Evolutionary conservation across 2,113 vertebrate species (phyloP).

Genomic region (Pituophis catenifer): DNA sequence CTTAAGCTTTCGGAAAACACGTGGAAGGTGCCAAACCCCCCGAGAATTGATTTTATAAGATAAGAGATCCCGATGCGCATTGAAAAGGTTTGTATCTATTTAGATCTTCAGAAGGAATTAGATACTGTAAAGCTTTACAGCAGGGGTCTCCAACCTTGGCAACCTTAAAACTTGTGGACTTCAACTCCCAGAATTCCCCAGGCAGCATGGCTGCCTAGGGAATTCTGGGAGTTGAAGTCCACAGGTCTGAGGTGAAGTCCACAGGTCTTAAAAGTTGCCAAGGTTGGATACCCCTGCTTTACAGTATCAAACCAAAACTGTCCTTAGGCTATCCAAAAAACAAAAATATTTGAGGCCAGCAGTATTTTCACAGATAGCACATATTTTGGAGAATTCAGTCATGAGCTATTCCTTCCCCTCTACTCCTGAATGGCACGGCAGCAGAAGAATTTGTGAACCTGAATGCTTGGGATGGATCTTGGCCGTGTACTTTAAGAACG

Average conservation of each 20-base stretch:
- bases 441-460: not conserved
- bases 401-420: not conserved
- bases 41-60: not conserved
- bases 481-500: not conserved
- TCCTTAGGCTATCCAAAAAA: not conserved
- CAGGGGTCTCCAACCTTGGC: not conserved
- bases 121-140: not conserved
- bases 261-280: not conserved
- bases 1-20: not conserved
- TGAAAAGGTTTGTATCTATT: not conserved
- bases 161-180: not conserved
- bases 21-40: no score
- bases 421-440: not conserved
- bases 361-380: not conserved
- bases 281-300: not conserved
- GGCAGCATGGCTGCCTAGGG: no score
- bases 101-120: not conserved
- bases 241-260: not conserved
- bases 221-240: not conserved
- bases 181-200: not conserved
- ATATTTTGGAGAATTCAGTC: not conserved
- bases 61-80: not conserved
- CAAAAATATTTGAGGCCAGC: not conserved
- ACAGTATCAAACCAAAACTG: not conserved
- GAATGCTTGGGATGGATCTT: not conserved